Conservation (phyloP, 2,113 vertebrate species). For the Psephotus haematonotus region DNA sequence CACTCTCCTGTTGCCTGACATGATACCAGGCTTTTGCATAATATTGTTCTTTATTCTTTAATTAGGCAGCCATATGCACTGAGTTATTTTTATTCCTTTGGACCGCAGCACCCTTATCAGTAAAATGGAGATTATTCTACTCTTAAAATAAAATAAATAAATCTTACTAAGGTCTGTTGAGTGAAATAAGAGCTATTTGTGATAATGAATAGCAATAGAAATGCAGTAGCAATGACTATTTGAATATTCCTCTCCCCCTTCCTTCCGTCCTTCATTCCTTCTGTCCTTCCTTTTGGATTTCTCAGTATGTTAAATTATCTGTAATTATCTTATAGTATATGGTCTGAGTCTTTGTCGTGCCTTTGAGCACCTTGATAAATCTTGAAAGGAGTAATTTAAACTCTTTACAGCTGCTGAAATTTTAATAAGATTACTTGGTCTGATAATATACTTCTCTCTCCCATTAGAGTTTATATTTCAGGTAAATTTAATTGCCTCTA, state of each 20-base stretch:
- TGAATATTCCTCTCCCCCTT: not conserved
- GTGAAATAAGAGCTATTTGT: not conserved
- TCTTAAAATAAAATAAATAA: not conserved
- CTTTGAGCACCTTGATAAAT: not conserved
- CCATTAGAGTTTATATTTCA: not conserved
- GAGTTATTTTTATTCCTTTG: not conserved
- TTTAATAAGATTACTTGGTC: constrained; percentile 31
- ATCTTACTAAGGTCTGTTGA: not conserved
- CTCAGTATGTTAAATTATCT: not conserved
- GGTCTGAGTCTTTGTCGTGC: not conserved
- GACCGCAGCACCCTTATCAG: not conserved
- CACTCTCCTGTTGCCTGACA: not conserved
- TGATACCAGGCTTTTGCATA: not conserved
- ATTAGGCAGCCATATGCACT: not conserved
- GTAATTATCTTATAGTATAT: not conserved
- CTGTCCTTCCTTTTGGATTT: not conserved
- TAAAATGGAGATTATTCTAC: not conserved
- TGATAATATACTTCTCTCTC: constrained; percentile 9
- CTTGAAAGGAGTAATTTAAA: constrained; percentile 22
- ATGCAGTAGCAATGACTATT: not conserved
- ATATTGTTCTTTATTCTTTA: not conserved
- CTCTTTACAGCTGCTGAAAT: constrained; percentile 3
- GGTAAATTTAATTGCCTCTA: constrained; percentile 28
- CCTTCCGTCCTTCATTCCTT: not conserved
- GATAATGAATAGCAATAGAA: not conserved